Conservation (phyloP, 2,888 invertebrate species). For the Eurytoma californica region DNA sequence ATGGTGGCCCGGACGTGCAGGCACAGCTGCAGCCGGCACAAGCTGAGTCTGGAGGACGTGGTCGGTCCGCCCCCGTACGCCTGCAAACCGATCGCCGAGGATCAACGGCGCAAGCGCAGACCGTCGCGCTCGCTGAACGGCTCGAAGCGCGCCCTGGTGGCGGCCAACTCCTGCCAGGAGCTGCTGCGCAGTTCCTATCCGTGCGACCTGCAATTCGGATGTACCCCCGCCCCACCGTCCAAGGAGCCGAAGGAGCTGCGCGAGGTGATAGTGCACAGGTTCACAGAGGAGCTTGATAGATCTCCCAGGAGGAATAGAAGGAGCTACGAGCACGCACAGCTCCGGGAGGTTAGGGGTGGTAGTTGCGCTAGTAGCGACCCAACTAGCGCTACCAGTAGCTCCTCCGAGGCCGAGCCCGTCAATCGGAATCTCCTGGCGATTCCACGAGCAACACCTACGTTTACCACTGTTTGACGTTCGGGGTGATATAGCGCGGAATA, state of each 20-base stretch:
- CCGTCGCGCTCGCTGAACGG: slow-evolving; percentile 54
- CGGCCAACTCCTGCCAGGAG: background rate
- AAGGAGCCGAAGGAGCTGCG: slow-evolving; percentile 3
- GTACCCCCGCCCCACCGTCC: background rate
- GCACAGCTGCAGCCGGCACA: slow-evolving; percentile 37
- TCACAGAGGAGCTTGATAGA: background rate
- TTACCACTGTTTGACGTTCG: background rate
- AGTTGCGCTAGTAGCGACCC: slow-evolving; percentile 55
- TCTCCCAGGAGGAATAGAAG: slow-evolving; percentile 61
- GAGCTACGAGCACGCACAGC: slow-evolving; percentile 65
- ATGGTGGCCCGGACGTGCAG: slow-evolving; percentile 32
- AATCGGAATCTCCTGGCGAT: no score
- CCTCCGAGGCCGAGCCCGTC: slow-evolving; percentile 59
- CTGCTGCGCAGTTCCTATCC: background rate
- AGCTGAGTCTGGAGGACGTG: slow-evolving; percentile 2
- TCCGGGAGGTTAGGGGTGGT: slow-evolving; percentile 64
- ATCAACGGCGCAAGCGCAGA: slow-evolving; percentile 52
- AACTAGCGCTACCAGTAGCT: slow-evolving; percentile 49
- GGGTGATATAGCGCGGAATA: no score
- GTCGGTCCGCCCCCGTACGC: slow-evolving; percentile 16
- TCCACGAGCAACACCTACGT: background rate
- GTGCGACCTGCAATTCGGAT: slow-evolving; percentile 27
- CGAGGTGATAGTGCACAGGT: slow-evolving; percentile 48
- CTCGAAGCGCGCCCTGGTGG: slow-evolving; percentile 53
- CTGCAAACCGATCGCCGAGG: slow-evolving; percentile 2